Base-by-base conservation (phyloP, 1,140 invertebrate species). In the Diuraphis noxia region DNA sequence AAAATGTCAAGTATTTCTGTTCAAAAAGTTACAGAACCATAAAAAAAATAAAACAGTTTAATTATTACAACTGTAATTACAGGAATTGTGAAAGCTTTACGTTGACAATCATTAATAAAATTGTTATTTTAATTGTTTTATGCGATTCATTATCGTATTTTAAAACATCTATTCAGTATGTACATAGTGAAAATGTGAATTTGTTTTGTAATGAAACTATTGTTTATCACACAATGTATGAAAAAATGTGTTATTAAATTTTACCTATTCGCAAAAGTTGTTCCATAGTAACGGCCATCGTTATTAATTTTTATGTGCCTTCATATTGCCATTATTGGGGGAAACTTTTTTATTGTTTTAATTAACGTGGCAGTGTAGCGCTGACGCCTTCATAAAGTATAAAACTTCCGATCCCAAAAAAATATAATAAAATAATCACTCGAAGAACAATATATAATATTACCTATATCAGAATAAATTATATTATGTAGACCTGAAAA, bases 231-330 rank as follows among this genome's bases (percentile, higher is more conserved):
- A 86, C 84, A 86, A 49, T 86, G 43, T 86, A 23, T 86, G 41
- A 13, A 86, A 52, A 86, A 52, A 52, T 52, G 23, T 52, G 21
- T 52, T 21, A 52, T 86, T 86, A 52, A 52, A 86, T 49, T 36
- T 85, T 10, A 86, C 46, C 85, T 38, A 86, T 52, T 86, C 43
- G 34, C 56, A 38, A 86, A 86, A 34, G 30, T 85, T 30, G 82
- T 43, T 85, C 1, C 17, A 2, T 85, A 46, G 34, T n/a, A 21
- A 34, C 36, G 6, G 34, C 34, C 81, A n/a, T 17, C 25, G n/a
- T 49, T 49, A 86, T 86, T 86, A 86, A 52, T 86, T 86, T 84
- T 49, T 86, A 49, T 86, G 25, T 4, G n/a, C 79, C 41, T 85
- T 46, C 30, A 46, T 85, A 85, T 46, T 40, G 79, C 79, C 79